Evolutionary conservation across 1,140 invertebrate genomes (phyloP), one percentile per base, ranked within the genome.

Genomic region (Eupristina koningsbergeri): DNA sequence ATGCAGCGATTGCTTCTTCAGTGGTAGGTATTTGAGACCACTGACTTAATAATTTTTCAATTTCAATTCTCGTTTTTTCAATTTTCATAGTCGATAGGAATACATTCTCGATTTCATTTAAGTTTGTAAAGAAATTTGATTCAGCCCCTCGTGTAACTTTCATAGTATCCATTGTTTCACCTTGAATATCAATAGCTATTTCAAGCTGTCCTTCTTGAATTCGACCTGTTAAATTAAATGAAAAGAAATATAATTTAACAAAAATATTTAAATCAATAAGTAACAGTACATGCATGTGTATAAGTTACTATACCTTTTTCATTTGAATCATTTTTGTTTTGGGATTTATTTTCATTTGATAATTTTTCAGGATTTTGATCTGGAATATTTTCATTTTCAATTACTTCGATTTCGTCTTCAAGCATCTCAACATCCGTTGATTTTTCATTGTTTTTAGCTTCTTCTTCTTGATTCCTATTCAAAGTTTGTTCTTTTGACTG

Each of bases 401-500:
- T 86, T 45, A 85, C 86, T 45, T 93, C 31, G n/a, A 9, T 87
- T 85, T 91, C 67, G 81, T 93, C 91, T 90, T 93, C 92, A 22
- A 92, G 93, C 85, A 93, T 89, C 47, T 95, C 94, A 86, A 94
- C 92, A 5, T 94, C 90, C 22, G 94, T 91, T 41, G 92, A 88
- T 64, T 94, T 93, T 7, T 93, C 86, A 73, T 94, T 89, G 8
- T 95, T 93, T 5, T 92, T 93, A 93, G 80, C 93, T 26, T 94
- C 93, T 7, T 92, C 93, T 8, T 93, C 91, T 86, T 95, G 93
- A 77, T 94, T 93, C 81, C 93, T 87, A 81, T 95, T 94, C 26
- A 95, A 92, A 2, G 95, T 93, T 85, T 95, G 94, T 87, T 96
- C 94, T 79, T 96, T 94, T 0, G 96, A 95, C 92, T 99, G 97